These are phyloP conservation scores for Carollia perspicillata DNA, from an alignment of 2,113 vertebrate species.

Conservation along the genomic window DNA sequence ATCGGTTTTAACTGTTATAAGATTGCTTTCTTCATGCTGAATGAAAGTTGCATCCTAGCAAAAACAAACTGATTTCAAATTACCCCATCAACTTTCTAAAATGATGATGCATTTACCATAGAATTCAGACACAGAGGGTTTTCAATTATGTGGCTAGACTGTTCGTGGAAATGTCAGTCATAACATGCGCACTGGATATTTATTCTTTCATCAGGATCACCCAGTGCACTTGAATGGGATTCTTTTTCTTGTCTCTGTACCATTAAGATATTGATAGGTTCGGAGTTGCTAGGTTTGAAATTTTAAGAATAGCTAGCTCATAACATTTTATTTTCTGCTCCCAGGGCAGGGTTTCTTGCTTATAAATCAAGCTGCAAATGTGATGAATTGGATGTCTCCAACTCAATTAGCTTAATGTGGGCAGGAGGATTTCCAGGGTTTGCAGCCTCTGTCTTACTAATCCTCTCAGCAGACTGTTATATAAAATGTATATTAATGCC, in stretches of 20 bases:
- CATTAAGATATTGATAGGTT: slow-evolving; percentile 57
- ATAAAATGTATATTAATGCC: slow-evolving; percentile 63
- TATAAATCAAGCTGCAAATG: slow-evolving; percentile 72
- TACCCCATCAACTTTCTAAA: slow-evolving; percentile 27
- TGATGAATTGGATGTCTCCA: slow-evolving; percentile 74
- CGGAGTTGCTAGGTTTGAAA: slow-evolving; percentile 45
- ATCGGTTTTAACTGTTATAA: slow-evolving; percentile 10
- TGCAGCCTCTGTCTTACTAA: slow-evolving; percentile 52
- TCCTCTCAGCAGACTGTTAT: slow-evolving; percentile 43
- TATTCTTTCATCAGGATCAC: slow-evolving; percentile 38
- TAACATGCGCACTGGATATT: slow-evolving; percentile 40
- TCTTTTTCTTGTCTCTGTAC: slow-evolving; percentile 20
- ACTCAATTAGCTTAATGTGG: slow-evolving; percentile 72
- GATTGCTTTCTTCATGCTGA: slow-evolving; percentile 48
- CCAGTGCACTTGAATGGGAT: slow-evolving; percentile 5
- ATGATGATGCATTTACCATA: slow-evolving; percentile 21
- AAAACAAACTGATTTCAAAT: slow-evolving; percentile 39
- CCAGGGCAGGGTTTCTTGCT: slow-evolving; percentile 62
- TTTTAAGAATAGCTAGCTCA: slow-evolving; percentile 56
- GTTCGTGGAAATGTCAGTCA: slow-evolving; percentile 24
- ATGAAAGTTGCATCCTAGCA: slow-evolving; percentile 21
- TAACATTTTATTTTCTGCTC: slow-evolving; percentile 66
- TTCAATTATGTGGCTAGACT: not conserved
- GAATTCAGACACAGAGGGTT: not conserved
- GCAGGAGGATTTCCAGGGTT: slow-evolving; percentile 67